Conservation (phyloP, 2,113 vertebrate genomes). For the Anhinga anhinga region DNA sequence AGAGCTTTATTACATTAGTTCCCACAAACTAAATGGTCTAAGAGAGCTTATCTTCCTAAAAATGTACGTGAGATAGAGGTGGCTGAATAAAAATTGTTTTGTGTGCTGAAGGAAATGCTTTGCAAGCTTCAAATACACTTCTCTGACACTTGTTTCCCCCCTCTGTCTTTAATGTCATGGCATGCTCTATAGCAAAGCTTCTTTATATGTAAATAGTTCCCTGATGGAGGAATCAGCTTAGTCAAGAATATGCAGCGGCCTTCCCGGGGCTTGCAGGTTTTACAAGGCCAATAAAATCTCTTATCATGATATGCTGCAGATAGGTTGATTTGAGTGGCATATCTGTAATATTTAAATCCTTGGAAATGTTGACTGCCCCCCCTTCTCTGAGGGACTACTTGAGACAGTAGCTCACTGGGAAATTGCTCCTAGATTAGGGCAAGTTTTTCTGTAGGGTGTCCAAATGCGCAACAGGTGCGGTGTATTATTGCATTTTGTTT, state of each 20-base stretch:
- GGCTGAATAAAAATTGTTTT: not conserved
- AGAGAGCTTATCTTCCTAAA: not conserved
- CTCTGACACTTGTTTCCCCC: not conserved
- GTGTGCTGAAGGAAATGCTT: not conserved
- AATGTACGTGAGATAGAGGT: not conserved
- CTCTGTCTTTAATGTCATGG: not conserved
- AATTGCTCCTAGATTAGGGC: not conserved
- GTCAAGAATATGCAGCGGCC: not conserved
- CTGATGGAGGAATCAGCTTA: not conserved
- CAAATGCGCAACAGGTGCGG: not conserved
- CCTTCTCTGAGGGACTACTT: not conserved
- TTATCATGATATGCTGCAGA: not conserved
- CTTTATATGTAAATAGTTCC: constrained; percentile 10
- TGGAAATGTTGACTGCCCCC: not conserved
- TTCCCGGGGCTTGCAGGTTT: not conserved
- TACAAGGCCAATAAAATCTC: not conserved
- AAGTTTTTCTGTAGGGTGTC: not conserved
- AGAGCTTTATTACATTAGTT: not conserved
- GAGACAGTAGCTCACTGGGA: not conserved
- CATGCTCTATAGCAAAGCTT: not conserved
- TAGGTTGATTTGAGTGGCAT: not conserved
- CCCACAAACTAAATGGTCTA: not conserved
- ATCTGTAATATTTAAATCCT: not conserved
- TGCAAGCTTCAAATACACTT: not conserved
- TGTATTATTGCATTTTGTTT: not conserved